Evolutionary conservation across 2,888 invertebrate species (phyloP).

Genomic region (Ischnura elegans): DNA sequence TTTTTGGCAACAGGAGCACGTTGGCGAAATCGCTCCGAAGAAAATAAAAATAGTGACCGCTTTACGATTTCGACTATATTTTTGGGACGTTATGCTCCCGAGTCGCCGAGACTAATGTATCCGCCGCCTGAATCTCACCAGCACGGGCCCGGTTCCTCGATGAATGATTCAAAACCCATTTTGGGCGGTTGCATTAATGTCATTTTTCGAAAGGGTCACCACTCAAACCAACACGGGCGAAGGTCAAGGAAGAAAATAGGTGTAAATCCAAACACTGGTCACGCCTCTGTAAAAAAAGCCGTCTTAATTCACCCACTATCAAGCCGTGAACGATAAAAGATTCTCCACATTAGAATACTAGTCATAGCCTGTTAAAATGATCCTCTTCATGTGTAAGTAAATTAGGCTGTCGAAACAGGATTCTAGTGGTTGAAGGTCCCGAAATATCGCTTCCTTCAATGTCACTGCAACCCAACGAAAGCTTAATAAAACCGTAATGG

Average conservation of each 20-base stretch:
- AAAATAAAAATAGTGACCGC: background rate
- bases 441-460: no score
- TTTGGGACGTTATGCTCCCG: background rate
- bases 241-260: background rate
- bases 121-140: background rate
- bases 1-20: background rate
- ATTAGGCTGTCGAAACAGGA: no score
- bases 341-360: no score
- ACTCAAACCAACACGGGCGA: background rate
- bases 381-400: no score
- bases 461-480: no score
- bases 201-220: background rate
- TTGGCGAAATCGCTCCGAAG: background rate
- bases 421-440: no score
- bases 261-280: background rate
- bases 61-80: background rate
- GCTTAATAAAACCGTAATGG: no score
- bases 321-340: background rate
- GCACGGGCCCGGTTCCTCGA: background rate
- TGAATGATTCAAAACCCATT: background rate
- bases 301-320: background rate
- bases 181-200: background rate
- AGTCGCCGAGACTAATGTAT: background rate
- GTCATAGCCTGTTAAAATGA: no score
- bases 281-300: background rate